Percentiles rank a stretch among this genome's conserved stretches.
phyloP scores from a whole-genome alignment of 1,140 invertebrate species.

The Ceratitis capitata region DNA sequence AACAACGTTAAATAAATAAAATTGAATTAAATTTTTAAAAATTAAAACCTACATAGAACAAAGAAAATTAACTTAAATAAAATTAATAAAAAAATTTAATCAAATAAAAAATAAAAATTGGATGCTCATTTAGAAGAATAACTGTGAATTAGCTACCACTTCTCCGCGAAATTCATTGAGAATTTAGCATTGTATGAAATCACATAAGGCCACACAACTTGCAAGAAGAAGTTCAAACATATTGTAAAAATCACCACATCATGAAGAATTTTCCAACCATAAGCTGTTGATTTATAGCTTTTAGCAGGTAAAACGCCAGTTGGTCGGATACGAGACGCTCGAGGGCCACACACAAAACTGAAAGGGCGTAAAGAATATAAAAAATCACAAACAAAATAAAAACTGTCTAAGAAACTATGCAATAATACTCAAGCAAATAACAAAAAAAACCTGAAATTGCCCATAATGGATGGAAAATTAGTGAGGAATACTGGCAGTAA shows the following conservation, averaged over 20 bases:
- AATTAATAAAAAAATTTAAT: no score
- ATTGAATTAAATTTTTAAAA: background rate
- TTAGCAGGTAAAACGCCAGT: background rate
- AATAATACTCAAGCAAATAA: background rate
- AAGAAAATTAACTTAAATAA: no score
- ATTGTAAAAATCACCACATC: conserved; percentile 5
- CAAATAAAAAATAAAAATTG: no score
- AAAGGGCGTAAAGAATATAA: background rate
- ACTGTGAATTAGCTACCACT: background rate
- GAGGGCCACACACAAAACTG: background rate
- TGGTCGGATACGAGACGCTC: background rate
- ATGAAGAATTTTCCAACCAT: conserved; percentile 19
- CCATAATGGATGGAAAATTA: conserved; percentile 17
- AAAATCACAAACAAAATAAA: background rate
- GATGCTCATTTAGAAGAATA: background rate
- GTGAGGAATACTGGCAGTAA: background rate
- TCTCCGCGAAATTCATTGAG: background rate
- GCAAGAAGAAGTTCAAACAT: background rate
- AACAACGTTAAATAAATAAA: background rate
- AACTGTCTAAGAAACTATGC: background rate
- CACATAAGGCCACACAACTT: background rate
- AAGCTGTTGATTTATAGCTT: background rate
- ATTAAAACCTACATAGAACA: no score
- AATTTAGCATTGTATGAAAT: background rate
- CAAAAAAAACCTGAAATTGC: no score